Percentiles rank a stretch among this genome's conserved stretches.
Evolutionary conservation across 2,888 invertebrate species (phyloP).

Genomic region (Synanthedon andrenaeformis): DNA sequence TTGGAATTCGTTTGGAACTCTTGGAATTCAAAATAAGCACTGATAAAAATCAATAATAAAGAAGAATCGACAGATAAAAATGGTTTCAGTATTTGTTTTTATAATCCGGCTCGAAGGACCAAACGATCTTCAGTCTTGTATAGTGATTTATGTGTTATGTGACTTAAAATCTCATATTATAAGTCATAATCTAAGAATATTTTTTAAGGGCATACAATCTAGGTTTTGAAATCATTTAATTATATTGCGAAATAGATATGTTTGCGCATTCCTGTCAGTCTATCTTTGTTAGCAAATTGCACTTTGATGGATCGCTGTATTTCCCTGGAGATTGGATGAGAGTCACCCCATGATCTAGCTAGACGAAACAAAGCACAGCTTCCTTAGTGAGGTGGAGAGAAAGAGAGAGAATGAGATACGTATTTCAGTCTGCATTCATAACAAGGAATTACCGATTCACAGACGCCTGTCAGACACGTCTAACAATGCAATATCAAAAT

Average conservation of each 20-base stretch:
- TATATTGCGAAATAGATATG: not conserved
- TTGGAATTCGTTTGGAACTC: too few species aligned
- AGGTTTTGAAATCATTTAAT: too few species aligned
- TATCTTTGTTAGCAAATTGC: conserved; percentile 28
- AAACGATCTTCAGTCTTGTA: too few species aligned
- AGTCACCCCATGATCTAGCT: not conserved
- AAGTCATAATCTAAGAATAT: too few species aligned
- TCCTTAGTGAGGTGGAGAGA: conserved; percentile 4
- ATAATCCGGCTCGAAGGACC: too few species aligned
- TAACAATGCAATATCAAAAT: not conserved
- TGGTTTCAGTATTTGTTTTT: too few species aligned
- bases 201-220: too few species aligned
- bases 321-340: conserved; percentile 22
- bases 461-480: not conserved
- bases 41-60: too few species aligned
- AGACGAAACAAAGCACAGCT: conserved; percentile 22
- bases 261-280: not conserved
- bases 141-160: too few species aligned
- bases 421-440: not conserved
- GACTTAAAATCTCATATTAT: too few species aligned
- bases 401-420: too few species aligned
- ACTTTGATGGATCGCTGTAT: conserved; percentile 23
- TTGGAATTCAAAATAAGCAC: not conserved
- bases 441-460: not conserved
- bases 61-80: too few species aligned